Evolutionary conservation across 2,797 vertebrate genomes (phyloP).

Genomic region (Trichosurus vulpecula): DNA sequence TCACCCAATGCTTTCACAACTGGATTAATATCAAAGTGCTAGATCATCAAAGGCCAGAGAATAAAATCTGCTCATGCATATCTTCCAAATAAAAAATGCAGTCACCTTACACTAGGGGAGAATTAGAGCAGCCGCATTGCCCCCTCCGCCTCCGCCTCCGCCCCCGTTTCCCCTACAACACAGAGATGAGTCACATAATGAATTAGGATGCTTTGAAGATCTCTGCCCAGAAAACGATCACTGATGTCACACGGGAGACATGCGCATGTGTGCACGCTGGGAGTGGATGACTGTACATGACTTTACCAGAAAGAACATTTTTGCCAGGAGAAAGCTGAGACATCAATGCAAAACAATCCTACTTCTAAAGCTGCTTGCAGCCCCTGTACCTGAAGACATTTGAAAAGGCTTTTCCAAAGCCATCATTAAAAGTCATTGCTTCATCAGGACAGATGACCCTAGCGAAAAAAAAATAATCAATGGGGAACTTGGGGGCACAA

Average conservation of each 20-base stretch:
- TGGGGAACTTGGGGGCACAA: background rate
- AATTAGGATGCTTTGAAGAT: background rate
- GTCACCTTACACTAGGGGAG: background rate
- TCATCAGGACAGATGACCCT: background rate
- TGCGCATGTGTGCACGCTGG: background rate
- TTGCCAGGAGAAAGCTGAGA: background rate
- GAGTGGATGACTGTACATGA: background rate
- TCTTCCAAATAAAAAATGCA: background rate
- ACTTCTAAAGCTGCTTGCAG: background rate
- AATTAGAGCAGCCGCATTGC: background rate
- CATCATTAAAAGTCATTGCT: background rate
- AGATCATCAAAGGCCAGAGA: background rate
- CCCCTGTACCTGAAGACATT: background rate
- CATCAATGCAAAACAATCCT: background rate
- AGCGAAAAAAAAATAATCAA: background rate
- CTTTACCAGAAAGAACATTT: background rate
- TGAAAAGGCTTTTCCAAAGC: background rate
- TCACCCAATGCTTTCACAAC: background rate
- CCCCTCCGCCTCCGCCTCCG: background rate
- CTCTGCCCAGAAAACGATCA: background rate
- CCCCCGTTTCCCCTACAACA: background rate
- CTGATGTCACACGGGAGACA: background rate
- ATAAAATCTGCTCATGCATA: background rate
- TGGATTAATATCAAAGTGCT: background rate
- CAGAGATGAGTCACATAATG: background rate